These are phyloP conservation scores for Euzetes globulus DNA, from an alignment of 2,888 invertebrate species.

Conservation along the genomic window DNA sequence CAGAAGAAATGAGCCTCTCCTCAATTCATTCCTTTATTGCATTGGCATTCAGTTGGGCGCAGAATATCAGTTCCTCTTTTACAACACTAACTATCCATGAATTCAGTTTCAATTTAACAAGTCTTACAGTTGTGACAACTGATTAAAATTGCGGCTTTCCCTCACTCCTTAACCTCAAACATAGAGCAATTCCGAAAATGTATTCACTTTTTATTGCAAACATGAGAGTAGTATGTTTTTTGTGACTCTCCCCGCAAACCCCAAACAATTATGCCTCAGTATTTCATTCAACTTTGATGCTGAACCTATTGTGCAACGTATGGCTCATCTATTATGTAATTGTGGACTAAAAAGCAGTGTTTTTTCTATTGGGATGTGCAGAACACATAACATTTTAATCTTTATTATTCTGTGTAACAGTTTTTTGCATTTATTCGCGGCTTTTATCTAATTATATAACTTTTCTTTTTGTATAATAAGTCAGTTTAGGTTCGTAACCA, in stretches of 20 bases:
- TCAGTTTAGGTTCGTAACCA: not conserved
- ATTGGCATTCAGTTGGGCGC: not conserved
- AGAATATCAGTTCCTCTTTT: not conserved
- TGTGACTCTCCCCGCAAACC: no score
- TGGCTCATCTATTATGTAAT: no score
- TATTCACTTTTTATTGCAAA: not conserved
- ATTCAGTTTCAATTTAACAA: not conserved
- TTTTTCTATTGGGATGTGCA: no score
- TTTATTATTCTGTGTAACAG: no score
- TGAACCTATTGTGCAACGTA: no score
- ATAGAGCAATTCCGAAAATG: not conserved
- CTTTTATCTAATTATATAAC: not conserved
- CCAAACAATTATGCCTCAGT: no score
- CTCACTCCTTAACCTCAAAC: not conserved
- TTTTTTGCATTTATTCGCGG: not conserved
- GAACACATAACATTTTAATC: no score
- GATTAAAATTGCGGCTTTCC: not conserved
- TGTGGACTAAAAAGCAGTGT: no score
- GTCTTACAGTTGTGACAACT: not conserved
- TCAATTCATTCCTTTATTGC: not conserved
- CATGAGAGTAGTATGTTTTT: no score
- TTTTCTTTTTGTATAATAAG: not conserved
- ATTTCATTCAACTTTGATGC: no score
- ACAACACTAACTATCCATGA: conserved; percentile 15
- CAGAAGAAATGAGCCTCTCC: not conserved